phyloP scores from a whole-genome alignment of 2,797 vertebrate species.

The Rhadinocentrus ornatus region DNA sequence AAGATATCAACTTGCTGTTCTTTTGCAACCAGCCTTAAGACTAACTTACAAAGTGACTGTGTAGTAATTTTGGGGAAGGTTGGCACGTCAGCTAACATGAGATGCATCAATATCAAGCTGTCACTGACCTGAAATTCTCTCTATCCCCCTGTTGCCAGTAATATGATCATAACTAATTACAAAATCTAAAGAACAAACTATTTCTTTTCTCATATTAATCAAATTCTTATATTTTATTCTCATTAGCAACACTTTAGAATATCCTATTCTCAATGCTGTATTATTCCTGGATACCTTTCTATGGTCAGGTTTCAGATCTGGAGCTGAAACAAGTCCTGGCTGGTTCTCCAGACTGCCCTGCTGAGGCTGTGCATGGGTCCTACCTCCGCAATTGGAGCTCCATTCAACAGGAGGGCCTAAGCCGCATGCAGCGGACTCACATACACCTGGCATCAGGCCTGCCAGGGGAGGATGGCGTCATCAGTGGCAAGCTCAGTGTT shows the following conservation, averaged over 20 bases:
- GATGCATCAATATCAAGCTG: too few species aligned
- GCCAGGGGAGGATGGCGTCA: conserved; percentile 81
- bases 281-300: conserved; percentile 8
- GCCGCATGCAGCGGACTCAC: conserved; percentile 85
- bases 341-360: conserved; percentile 80
- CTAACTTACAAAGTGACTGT: not conserved
- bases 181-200: not conserved
- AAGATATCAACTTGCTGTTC: not conserved
- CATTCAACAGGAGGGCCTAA: conserved; percentile 85
- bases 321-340: conserved; percentile 81
- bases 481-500: conserved; percentile 82
- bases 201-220: not conserved
- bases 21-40: not conserved
- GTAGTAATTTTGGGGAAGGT: not conserved
- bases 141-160: not conserved
- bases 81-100: not conserved
- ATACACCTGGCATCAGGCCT: conserved; percentile 89
- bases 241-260: not conserved
- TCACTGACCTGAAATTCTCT: too few species aligned
- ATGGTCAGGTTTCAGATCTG: conserved; percentile 82
- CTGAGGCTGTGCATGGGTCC: conserved; percentile 87
- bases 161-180: not conserved
- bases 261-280: not conserved
- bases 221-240: not conserved
- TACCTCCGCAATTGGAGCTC: conserved; percentile 86